Evolutionary conservation across 2,888 invertebrate species (phyloP), one percentile per base, ranked within the genome.

Genomic region (Lapara coniferarum): DNA sequence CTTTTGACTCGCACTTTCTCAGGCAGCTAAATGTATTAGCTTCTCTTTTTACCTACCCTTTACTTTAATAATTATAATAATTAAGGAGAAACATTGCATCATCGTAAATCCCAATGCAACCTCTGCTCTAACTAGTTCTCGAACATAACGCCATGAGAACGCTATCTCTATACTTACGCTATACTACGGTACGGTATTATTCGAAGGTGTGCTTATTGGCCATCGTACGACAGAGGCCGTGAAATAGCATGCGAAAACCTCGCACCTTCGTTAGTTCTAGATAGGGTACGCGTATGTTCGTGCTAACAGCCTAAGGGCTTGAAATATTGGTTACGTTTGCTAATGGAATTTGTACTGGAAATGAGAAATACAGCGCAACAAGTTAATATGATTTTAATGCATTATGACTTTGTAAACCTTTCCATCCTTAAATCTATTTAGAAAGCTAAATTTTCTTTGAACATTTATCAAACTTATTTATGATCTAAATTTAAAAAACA

Each of bases 181-280:
- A 67, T 67, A 44, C 56, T 55, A 56, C 56, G n/a, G n/a, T n/a
- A n/a, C n/a, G n/a, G n/a, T n/a, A 67, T 56, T 46, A 67, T 56
- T 46, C 67, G 56, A 56, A 49, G 49, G 66, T 66, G 19, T 19
- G 56, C 67, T 55, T 67, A 67, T 67, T 67, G 67, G 19, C 12
- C n/a, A 19, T 19, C 37, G 46, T 56, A 46, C 56, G 56, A 44
- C 66, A 67, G 46, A 56, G 13, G 30, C 13, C 55, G 55, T 63
- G 63, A 63, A 63, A 46, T 46, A 13, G 63, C 12, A 19, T 55
- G 19, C 19, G 49, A 63, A 63, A 46, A 49, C 63, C 19, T 63
- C 4, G 19, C 13, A 49, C 19, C 12, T 19, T 25, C 46, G 12
- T 49, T n/a, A 2, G 46, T 49, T 7, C 19, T 19, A 46, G 59